Evolutionary conservation across 2,113 vertebrate genomes (phyloP).

Genomic region (Athene noctua): DNA sequence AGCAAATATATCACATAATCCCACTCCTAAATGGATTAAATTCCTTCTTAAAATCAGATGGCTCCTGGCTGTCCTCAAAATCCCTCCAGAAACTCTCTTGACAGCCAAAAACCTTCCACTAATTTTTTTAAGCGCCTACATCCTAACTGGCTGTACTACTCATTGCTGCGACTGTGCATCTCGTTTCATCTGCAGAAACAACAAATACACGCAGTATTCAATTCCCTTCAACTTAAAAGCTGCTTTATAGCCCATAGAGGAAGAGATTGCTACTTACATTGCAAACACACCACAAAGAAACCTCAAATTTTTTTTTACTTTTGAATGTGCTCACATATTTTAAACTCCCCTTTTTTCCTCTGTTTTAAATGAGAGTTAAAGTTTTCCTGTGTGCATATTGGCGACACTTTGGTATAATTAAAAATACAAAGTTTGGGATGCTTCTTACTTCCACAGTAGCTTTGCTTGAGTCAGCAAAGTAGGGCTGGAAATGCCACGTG

Average conservation of each 20-base stretch:
- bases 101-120: neutral
- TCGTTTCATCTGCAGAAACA: neutral
- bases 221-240: neutral
- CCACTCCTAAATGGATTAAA: neutral
- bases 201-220: neutral
- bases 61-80: neutral
- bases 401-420: neutral
- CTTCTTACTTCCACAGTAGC: neutral
- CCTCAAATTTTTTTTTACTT: neutral
- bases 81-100: neutral
- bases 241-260: neutral
- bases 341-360: neutral
- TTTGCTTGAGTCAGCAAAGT: neutral
- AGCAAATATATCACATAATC: neutral
- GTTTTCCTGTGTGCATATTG: neutral
- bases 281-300: neutral
- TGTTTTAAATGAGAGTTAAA: neutral
- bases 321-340: neutral
- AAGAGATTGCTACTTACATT: neutral
- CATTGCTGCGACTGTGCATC: neutral
- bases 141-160: neutral
- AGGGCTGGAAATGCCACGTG: neutral
- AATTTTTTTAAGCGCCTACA: neutral
- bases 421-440: neutral
- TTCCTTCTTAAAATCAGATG: neutral